Percentiles rank a stretch among this genome's conserved stretches.
These are phyloP conservation scores for Plemyria rubiginata DNA, from an alignment of 2,888 invertebrate genomes.

Conservation along the genomic window DNA sequence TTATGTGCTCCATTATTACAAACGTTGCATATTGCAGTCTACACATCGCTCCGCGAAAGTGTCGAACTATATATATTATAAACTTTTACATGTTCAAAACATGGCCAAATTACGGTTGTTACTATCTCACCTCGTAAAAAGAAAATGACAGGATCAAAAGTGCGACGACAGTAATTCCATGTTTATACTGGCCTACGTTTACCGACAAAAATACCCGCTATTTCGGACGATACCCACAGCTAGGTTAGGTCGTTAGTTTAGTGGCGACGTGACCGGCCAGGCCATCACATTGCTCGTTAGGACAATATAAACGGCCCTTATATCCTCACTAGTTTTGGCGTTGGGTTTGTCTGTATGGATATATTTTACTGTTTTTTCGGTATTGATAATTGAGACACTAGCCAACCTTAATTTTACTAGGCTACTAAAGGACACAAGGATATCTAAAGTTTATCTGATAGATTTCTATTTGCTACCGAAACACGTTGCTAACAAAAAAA, in stretches of 20 bases:
- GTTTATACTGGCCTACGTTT: constrained; percentile 23
- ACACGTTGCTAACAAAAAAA: too few relatives aligned
- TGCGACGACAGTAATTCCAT: constrained; percentile 17
- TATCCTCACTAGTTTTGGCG: constrained; percentile 15
- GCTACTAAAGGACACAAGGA: too few relatives aligned
- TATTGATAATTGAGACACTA: too few relatives aligned
- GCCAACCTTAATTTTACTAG: too few relatives aligned
- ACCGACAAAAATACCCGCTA: constrained; percentile 25
- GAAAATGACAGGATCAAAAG: constrained; percentile 9
- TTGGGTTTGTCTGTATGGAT: constrained; percentile 12
- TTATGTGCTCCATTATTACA: too few relatives aligned
- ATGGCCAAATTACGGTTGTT: neutral
- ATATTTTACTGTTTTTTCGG: neutral
- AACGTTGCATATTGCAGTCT: too few relatives aligned
- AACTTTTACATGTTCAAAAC: too few relatives aligned
- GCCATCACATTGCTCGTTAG: constrained; percentile 30
- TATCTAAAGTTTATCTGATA: too few relatives aligned
- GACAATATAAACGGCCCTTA: constrained; percentile 29
- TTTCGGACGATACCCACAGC: constrained; percentile 17
- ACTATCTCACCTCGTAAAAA: constrained; percentile 5
- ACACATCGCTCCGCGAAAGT: too few relatives aligned
- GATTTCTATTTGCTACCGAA: too few relatives aligned
- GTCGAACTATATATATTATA: too few relatives aligned
- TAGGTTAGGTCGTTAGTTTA: constrained; percentile 33
- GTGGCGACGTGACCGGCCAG: constrained; percentile 31